Percentiles rank a stretch among this genome's conserved stretches.
Evolutionary conservation across 2,797 vertebrate genomes (phyloP).

Genomic region (Gila robusta): DNA sequence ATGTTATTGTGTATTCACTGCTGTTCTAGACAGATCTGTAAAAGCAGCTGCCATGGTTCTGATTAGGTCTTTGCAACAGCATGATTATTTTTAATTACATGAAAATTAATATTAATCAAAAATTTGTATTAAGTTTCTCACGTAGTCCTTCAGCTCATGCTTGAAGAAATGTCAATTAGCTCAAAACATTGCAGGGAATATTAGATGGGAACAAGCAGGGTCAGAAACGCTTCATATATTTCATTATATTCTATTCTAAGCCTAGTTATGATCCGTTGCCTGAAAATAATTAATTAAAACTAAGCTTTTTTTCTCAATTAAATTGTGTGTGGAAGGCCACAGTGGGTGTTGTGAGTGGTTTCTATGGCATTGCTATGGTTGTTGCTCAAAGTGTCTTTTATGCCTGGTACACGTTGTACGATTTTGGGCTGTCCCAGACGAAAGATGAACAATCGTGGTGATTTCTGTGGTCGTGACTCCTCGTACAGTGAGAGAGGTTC

Average conservation of each 20-base stretch:
- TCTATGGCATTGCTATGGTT: not conserved
- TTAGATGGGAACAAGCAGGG: not conserved
- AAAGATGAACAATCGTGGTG: too few relatives aligned
- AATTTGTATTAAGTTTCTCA: not conserved
- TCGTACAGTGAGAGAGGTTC: too few relatives aligned
- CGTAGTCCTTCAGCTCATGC: not conserved
- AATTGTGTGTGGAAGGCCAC: not conserved
- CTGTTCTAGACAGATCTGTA: not conserved
- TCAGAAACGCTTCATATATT: not conserved
- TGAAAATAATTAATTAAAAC: not conserved
- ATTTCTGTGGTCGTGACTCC: too few relatives aligned
- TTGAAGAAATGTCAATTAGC: conserved; percentile 6
- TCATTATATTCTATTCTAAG: not conserved
- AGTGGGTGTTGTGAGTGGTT: not conserved
- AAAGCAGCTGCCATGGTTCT: not conserved
- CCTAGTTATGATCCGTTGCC: not conserved
- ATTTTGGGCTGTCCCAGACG: too few relatives aligned
- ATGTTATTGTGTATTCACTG: not conserved
- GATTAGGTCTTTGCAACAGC: not conserved
- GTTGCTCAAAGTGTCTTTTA: not conserved
- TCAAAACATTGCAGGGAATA: not conserved
- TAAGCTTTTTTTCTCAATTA: not conserved
- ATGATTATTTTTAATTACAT: not conserved
- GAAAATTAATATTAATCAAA: not conserved
- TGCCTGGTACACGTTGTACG: too few relatives aligned